Evolutionary conservation across 2,888 invertebrate genomes (phyloP).

Genomic region (Oasisia sp.): DNA sequence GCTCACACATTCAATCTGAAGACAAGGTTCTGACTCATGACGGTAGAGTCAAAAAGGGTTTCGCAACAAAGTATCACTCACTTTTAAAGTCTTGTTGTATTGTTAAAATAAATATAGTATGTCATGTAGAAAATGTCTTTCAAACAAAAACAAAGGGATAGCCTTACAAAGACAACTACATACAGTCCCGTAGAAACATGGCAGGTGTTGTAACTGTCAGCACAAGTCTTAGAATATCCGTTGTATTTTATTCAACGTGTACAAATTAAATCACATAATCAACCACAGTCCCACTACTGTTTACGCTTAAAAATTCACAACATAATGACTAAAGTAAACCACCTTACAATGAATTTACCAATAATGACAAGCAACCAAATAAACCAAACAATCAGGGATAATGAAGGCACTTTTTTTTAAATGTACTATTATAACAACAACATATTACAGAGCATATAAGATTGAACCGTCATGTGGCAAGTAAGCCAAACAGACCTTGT

Average conservation of each 20-base stretch:
- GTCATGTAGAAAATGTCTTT: not conserved
- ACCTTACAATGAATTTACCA: not conserved
- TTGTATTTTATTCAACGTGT: not conserved
- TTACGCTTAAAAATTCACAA: not conserved
- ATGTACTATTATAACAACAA: not conserved
- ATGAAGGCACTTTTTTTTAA: no score
- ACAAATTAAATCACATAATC: not conserved
- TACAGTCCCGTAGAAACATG: not conserved
- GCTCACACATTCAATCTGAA: constrained; percentile 59
- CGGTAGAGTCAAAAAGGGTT: not conserved
- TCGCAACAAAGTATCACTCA: constrained; percentile 17
- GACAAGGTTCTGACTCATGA: constrained; percentile 6
- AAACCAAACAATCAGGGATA: no score
- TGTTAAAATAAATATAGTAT: not conserved
- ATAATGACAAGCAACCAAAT: not conserved
- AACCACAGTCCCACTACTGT: not conserved
- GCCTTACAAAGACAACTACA: not conserved
- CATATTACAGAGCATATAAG: not conserved
- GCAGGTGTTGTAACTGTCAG: not conserved
- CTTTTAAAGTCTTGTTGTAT: not conserved
- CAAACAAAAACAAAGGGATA: not conserved
- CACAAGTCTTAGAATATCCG: not conserved
- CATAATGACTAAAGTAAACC: not conserved
- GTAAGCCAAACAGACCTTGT: constrained; percentile 45
- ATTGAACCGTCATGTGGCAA: not conserved